Conservation (phyloP, 2,113 vertebrate genomes). For the Desmodus rotundus region DNA sequence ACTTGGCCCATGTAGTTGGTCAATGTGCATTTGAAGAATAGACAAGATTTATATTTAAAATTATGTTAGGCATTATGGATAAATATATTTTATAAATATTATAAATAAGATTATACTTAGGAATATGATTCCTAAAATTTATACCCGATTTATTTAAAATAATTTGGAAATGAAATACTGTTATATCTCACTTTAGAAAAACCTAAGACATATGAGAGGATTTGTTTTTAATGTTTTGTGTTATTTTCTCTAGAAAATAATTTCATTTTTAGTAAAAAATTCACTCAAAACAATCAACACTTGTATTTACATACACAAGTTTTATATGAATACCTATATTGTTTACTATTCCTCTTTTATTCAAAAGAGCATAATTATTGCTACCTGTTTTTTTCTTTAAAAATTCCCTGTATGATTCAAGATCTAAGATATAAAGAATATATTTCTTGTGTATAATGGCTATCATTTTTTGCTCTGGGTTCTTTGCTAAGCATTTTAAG, state of each 20-base stretch:
- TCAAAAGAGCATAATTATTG: neutral
- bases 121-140: neutral
- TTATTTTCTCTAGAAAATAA: constrained; percentile 23
- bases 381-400: neutral
- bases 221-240: constrained; percentile 22
- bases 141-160: neutral
- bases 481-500: constrained; percentile 1
- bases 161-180: neutral
- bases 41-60: neutral
- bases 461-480: neutral
- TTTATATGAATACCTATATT: neutral
- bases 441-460: neutral
- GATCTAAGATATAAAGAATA: neutral
- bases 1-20: neutral
- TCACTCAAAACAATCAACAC: neutral
- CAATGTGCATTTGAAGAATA: neutral
- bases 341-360: neutral
- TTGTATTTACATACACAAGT: neutral
- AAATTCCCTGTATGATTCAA: neutral
- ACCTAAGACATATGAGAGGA: neutral
- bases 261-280: constrained; percentile 7
- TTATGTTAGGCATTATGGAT: neutral
- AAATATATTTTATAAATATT: neutral
- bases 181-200: neutral
- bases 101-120: neutral